phyloP scores from a whole-genome alignment of 1,140 invertebrate species.

The Macrobrachium nipponense region DNA sequence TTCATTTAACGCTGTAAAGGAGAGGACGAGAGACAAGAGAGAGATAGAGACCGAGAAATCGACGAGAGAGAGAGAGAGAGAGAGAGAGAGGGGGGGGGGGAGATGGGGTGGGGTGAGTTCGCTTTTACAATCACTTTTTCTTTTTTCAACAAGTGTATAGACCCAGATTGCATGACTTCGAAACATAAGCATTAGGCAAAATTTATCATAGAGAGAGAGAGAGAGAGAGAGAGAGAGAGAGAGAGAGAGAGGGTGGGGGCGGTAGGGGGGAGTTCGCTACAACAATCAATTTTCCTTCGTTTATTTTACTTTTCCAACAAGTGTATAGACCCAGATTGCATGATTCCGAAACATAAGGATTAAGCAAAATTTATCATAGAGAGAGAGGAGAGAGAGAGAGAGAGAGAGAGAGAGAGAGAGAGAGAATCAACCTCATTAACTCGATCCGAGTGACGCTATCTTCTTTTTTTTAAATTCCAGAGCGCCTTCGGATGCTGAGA shows the following conservation, averaged over 20 bases:
- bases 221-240: constrained; percentile 8
- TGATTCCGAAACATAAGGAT: not conserved
- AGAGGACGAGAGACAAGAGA: constrained; percentile 9
- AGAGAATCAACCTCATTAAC: too few relatives aligned
- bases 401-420: not conserved
- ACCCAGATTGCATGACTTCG: not conserved
- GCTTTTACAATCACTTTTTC: too few relatives aligned
- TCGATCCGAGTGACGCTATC: too few relatives aligned
- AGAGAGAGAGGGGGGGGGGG: not conserved
- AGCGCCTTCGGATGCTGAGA: too few relatives aligned
- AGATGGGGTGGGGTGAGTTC: too few relatives aligned
- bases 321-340: not conserved
- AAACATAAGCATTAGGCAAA: not conserved
- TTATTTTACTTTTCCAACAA: too few relatives aligned
- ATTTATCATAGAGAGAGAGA: not conserved
- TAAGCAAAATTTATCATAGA: not conserved
- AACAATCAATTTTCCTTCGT: too few relatives aligned
- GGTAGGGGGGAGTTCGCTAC: too few relatives aligned
- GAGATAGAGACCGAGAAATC: not conserved
- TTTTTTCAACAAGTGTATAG: too few relatives aligned
- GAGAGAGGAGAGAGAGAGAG: not conserved
- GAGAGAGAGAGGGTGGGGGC: not conserved
- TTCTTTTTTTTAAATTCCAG: too few relatives aligned
- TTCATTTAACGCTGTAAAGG: not conserved
- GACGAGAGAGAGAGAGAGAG: constrained; percentile 24